Evolutionary conservation across 2,888 invertebrate genomes (phyloP).

Genomic region (Cotesia congregata): DNA sequence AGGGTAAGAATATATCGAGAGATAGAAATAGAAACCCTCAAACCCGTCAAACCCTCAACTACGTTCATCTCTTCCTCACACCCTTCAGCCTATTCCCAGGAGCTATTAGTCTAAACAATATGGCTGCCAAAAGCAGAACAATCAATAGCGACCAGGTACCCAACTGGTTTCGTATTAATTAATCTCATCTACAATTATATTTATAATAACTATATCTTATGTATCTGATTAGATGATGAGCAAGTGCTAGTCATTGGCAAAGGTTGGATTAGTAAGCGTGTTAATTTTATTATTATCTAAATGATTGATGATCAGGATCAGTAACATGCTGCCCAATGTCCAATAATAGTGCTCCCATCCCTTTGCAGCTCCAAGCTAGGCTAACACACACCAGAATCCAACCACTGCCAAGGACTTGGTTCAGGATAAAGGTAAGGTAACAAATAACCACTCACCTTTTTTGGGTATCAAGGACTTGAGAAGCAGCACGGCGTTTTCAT

Average conservation of each 20-base stretch:
- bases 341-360: too few relatives aligned
- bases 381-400: slow-evolving; percentile 4
- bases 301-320: not conserved
- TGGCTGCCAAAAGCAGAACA: slow-evolving; percentile 68
- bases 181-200: slow-evolving; percentile 48
- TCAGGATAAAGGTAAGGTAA: slow-evolving; percentile 24
- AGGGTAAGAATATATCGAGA: not conserved
- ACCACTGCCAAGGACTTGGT: slow-evolving; percentile 33
- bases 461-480: slow-evolving; percentile 98
- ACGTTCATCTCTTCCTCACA: slow-evolving; percentile 28
- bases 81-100: slow-evolving; percentile 59
- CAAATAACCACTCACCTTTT: slow-evolving; percentile 83
- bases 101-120: slow-evolving; percentile 68
- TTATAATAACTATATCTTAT: not conserved
- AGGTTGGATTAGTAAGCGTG: slow-evolving; percentile 13
- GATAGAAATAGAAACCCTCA: not conserved
- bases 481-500: slow-evolving; percentile 96
- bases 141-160: slow-evolving; percentile 62
- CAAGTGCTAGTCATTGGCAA: slow-evolving; percentile 22
- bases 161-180: slow-evolving; percentile 55
- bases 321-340: too few relatives aligned
- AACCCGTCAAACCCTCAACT: slow-evolving; percentile 26
- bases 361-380: not conserved
- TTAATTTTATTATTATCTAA: not conserved
- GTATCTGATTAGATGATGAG: not conserved